Base-by-base conservation (phyloP, 2,888 invertebrate genomes). In the Malthinus flaveolus region DNA sequence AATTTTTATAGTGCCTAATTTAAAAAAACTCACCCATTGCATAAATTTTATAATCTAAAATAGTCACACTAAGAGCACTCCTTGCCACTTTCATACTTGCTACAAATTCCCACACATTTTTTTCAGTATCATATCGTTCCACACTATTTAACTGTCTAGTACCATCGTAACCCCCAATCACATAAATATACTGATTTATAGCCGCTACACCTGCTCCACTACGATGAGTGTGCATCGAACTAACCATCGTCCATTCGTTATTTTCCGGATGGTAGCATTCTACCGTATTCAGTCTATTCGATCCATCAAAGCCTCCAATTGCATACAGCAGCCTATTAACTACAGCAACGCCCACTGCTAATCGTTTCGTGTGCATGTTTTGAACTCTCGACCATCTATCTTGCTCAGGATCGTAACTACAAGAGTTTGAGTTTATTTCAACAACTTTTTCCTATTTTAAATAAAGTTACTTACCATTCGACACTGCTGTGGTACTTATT, bases 181-280 rank as follows among this genome's bases (percentile, higher is more conserved):
- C 95, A 78, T 92, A 96, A 65, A 96, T 90, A 75, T 84, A 90
- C 73, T 93, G 92, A 71, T 90, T 91, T 70, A 95, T 82, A 9
- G 90, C 89, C 4, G 90, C 91, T 36, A 94, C 93, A 89, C 91
- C 95, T 60, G 94, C 91, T 23, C 95, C 95, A 74, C 93, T 93
- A 58, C 95, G 81, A 5, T 87, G 86, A 31, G 85, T 84, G 57
- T 84, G 82, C 91, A 95, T 92, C 1, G 92, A 81, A 10, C 90
- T 84, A 60, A 94, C 85, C 73, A 87, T 85, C 1, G 86, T 88
- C 96, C 96, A 96, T 69, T 88, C 86, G 75, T 95, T 88, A 75
- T 91, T 91, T 80, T 96, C 96, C 0, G 96, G 95, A 77, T 95
- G 93, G 79, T 95, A 96, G 78, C 94, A 93, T 80, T 96, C 96